Conservation (phyloP, 1,140 invertebrate species). For the Apolygus lucorum region DNA sequence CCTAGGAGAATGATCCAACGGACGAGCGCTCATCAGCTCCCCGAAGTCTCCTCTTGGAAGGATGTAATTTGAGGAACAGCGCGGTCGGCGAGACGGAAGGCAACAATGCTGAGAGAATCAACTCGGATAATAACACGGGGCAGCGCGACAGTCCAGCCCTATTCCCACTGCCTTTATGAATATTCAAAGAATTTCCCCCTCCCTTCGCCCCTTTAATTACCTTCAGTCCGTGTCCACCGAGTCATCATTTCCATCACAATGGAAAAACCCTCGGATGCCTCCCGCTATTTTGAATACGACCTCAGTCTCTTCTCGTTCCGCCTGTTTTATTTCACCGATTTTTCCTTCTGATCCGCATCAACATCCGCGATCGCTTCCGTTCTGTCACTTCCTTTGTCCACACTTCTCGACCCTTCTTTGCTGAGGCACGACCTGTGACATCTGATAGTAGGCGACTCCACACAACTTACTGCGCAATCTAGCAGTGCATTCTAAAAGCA, state of each 20-base stretch:
- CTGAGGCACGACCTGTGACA: too few species aligned
- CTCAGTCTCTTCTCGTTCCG: not conserved
- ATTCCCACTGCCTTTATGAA: constrained; percentile 10
- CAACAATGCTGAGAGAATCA: constrained; percentile 10
- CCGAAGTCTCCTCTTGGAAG: not conserved
- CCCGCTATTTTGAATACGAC: not conserved
- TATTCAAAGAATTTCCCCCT: not conserved
- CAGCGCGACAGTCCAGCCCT: constrained; percentile 3
- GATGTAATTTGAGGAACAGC: constrained; percentile 2
- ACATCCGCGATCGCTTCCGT: not conserved
- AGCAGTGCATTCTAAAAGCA: too few species aligned
- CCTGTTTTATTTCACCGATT: not conserved
- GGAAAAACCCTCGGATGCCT: not conserved
- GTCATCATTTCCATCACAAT: constrained; percentile 13
- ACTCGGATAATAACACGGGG: constrained; percentile 4
- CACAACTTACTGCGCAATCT: too few species aligned
- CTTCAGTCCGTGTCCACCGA: not conserved
- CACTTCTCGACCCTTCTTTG: too few species aligned
- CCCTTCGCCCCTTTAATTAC: constrained; percentile 4
- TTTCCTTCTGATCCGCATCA: not conserved
- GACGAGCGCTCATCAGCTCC: not conserved
- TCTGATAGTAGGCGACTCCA: not conserved
- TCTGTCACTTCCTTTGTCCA: not conserved
- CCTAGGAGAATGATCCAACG: not conserved
- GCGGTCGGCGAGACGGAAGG: not conserved